These are phyloP conservation scores for Miltochrista miniata DNA, from an alignment of 2,888 invertebrate species.

Conservation along the genomic window DNA sequence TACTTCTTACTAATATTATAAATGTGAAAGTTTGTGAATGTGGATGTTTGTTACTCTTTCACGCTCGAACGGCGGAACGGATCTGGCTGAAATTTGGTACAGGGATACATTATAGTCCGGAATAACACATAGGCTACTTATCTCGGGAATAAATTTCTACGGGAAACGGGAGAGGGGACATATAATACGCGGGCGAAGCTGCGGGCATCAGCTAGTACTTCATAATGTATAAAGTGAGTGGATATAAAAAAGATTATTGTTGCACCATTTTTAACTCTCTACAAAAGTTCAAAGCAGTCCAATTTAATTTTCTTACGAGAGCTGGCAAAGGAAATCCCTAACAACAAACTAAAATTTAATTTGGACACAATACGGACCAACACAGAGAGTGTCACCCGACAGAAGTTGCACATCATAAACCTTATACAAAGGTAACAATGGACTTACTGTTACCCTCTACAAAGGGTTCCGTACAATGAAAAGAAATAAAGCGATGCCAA, in stretches of 20 bases:
- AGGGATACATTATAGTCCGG: no score
- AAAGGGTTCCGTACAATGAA: conserved; percentile 62
- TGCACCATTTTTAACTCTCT: not conserved
- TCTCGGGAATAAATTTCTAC: no score
- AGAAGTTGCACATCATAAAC: conserved; percentile 62
- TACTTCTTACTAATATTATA: no score
- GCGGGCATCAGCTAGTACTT: no score
- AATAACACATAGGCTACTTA: no score
- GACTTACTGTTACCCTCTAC: conserved; percentile 46
- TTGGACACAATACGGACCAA: conserved; percentile 41
- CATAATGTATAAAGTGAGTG: not conserved
- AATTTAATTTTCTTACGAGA: conserved; percentile 16
- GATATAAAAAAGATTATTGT: not conserved
- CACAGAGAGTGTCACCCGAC: conserved; percentile 34
- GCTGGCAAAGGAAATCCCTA: conserved; percentile 22
- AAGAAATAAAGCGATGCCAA: conserved; percentile 55
- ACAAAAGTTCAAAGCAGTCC: conserved; percentile 1
- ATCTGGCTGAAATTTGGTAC: no score
- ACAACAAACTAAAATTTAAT: conserved; percentile 33
- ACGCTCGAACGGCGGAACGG: no score
- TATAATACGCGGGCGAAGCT: no score
- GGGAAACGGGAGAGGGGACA: no score
- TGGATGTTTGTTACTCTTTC: no score
- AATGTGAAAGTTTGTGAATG: no score
- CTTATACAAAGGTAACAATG: conserved; percentile 61